Evolutionary conservation across 2,888 invertebrate genomes (phyloP), one percentile per base, ranked within the genome.

Genomic region (Monopis laevigella): DNA sequence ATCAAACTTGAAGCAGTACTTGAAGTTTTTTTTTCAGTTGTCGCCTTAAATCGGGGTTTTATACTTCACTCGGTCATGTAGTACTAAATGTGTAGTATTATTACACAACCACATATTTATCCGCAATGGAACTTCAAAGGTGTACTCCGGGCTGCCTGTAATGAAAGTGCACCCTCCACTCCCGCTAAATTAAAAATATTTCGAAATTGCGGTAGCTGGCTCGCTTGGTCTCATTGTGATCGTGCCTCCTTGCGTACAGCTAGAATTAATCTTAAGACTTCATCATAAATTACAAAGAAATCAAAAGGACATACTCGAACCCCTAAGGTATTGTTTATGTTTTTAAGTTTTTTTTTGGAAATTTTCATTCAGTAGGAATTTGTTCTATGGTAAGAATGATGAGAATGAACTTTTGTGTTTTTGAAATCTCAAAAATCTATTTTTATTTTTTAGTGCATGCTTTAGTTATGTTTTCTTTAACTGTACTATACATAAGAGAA

Each of bases 151-250:
- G 48, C 49, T 49, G 24, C 12, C 38, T 16, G 54, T 59, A 61
- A 62, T 62, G 62, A 62, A 62, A 65, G 61, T 55, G 58, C 61
- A 52, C 44, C 41, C 39, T 38, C 39, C 39, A 39, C 39, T 50
- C 50, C 54, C 49, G 56, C 54, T 58, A 61, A 63, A 68, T 68
- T 65, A 65, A 66, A 66, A 67, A 65, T 66, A 67, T 66, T 65
- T 65, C 58, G 52, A 58, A 63, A 61, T 58, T 57, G 55, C 54
- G 46, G 39, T 27, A 16, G 39, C 27, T 19, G 39, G 47, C 54
- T 51, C 49, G 43, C 49, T 48, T 43, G 55, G 51, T 47, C 48
- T 50, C 50, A 54, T 51, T 52, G 52, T 53, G 49, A 45, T 43
- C 43, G 30, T 45, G 44, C 43, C 49, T 43, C 46, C 43, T 39